Conservation (phyloP, 2,888 invertebrate genomes). For the Diogma glabrata region DNA sequence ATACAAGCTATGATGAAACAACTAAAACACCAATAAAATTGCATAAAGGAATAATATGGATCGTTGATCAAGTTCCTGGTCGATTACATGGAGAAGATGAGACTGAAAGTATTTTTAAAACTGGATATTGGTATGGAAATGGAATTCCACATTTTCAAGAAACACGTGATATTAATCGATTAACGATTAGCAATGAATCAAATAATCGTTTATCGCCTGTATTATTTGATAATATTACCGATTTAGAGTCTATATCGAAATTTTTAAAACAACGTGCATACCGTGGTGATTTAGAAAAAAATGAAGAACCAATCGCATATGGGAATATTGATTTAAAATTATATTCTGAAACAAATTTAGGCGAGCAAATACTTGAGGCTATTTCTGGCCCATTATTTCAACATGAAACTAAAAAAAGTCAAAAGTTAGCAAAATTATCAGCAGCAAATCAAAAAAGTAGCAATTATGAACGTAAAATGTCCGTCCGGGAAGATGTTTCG, state of each 20-base stretch:
- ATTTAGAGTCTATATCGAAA: conserved; percentile 31
- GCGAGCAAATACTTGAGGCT: conserved; percentile 32
- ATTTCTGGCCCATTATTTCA: conserved; percentile 34
- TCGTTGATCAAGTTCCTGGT: conserved; percentile 68
- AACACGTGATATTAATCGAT: conserved; percentile 16
- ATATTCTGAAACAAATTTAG: conserved; percentile 14
- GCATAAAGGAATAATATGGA: conserved; percentile 42
- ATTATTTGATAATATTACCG: conserved; percentile 24
- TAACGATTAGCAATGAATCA: background rate
- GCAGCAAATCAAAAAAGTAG: background rate
- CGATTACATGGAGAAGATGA: conserved; percentile 53
- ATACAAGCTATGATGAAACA: conserved; percentile 3
- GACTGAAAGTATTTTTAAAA: conserved; percentile 47
- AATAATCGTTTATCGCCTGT: background rate
- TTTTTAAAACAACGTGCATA: conserved; percentile 30
- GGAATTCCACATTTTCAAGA: conserved; percentile 33
- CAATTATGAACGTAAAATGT: background rate
- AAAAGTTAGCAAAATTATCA: background rate
- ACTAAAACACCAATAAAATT: conserved; percentile 4
- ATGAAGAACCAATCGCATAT: conserved; percentile 33
- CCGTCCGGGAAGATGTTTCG: background rate
- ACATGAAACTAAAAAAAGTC: conserved; percentile 13
- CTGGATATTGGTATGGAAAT: conserved; percentile 58
- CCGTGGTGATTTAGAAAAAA: conserved; percentile 33
- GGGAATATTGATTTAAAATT: conserved; percentile 36